Evolutionary conservation across 1,140 invertebrate species (phyloP).

Genomic region (Tribolium castaneum): DNA sequence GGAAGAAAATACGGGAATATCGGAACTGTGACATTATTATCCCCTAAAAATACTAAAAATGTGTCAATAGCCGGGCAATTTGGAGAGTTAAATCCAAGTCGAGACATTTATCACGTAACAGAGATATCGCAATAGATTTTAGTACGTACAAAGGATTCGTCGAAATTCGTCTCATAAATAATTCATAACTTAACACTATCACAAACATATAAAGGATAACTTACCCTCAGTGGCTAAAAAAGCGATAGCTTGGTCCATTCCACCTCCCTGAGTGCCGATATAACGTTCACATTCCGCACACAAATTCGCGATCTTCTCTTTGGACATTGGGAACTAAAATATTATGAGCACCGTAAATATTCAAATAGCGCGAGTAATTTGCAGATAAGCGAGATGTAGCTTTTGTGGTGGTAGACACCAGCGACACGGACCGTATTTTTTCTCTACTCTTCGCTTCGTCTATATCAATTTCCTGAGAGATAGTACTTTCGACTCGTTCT

Average conservation of each 20-base stretch:
- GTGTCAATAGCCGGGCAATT: neutral
- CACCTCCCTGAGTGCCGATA: slow-evolving; percentile 96
- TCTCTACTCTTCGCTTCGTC: neutral
- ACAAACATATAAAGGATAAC: slow-evolving; percentile 44
- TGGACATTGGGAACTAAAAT: slow-evolving; percentile 68
- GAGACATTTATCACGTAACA: neutral
- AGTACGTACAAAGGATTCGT: neutral
- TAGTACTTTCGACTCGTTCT: neutral
- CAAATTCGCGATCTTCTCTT: slow-evolving; percentile 84
- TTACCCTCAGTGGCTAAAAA: slow-evolving; percentile 88
- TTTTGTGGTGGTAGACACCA: neutral
- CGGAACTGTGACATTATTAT: neutral
- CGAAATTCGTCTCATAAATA: slow-evolving; percentile 37
- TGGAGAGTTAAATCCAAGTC: neutral
- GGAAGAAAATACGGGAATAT: neutral
- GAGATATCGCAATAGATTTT: slow-evolving; percentile 1
- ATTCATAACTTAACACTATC: slow-evolving; percentile 48
- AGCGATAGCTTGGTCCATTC: slow-evolving; percentile 99
- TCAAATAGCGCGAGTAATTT: slow-evolving; percentile 4
- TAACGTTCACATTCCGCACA: slow-evolving; percentile 91
- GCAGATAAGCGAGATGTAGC: neutral
- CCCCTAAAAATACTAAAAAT: neutral
- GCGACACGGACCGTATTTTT: slow-evolving; percentile 15
- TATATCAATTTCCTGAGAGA: neutral
- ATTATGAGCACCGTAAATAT: slow-evolving; percentile 34